phyloP scores from a whole-genome alignment of 53 echinoderm and acorn worm species.

The Arbacia lixula region DNA sequence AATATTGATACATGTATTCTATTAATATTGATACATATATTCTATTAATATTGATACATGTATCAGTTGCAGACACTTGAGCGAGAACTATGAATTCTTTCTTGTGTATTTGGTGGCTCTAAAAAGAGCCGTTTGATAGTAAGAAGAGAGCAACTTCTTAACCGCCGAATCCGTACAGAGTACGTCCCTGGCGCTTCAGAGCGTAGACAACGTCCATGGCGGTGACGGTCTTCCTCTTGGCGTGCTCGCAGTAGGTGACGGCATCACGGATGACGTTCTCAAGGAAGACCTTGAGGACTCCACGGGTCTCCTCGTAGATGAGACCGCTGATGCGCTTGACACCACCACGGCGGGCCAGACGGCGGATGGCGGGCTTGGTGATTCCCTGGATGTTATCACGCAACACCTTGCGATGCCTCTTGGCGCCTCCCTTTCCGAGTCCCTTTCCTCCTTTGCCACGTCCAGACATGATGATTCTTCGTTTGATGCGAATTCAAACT shows the following conservation, averaged over 20 bases:
- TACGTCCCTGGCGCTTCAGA: slow-evolving; percentile 86
- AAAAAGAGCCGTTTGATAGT: slow-evolving; percentile 38
- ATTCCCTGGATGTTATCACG: slow-evolving; percentile 99
- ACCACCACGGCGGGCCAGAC: slow-evolving; percentile 94
- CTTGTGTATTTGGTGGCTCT: slow-evolving; percentile 46
- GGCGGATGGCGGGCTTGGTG: slow-evolving; percentile 98
- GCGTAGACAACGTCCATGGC: too few relatives aligned
- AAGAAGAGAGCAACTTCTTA: slow-evolving; percentile 21
- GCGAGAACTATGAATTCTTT: slow-evolving; percentile 19
- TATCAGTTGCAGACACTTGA: too few relatives aligned
- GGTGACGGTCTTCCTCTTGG: slow-evolving; percentile 88
- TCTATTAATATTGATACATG: too few relatives aligned
- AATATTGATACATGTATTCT: too few relatives aligned
- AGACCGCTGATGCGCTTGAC: slow-evolving; percentile 96
- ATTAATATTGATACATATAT: too few relatives aligned
- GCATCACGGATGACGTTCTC: slow-evolving; percentile 91
- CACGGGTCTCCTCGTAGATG: slow-evolving; percentile 98
- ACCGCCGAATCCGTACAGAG: slow-evolving; percentile 81
- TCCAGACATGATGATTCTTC: slow-evolving; percentile 91
- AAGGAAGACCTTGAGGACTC: slow-evolving; percentile 85
- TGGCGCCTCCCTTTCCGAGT: slow-evolving; percentile 97
- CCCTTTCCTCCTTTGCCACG: slow-evolving; percentile 99
- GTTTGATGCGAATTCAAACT: too few relatives aligned
- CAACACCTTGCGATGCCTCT: slow-evolving; percentile 95
- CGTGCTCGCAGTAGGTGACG: slow-evolving; percentile 86